Evolutionary conservation across 1,140 invertebrate species (phyloP), one percentile per base, ranked within the genome.

Genomic region (Nautilus pompilius): DNA sequence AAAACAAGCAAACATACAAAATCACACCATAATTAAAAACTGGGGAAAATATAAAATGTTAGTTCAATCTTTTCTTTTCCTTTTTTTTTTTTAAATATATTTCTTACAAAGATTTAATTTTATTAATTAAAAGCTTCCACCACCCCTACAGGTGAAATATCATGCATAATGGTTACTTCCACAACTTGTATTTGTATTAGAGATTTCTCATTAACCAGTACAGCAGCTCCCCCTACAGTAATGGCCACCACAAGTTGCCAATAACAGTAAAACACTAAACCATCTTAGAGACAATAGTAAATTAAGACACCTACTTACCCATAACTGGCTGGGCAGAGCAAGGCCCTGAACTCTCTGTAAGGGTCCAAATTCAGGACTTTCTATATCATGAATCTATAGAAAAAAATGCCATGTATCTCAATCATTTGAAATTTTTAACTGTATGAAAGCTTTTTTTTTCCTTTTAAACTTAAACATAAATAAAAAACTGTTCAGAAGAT

Each of bases 291-390:
- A 22, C 5, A 17, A 51, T 30, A 3, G 55, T 24, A 49, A 33
- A 10, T 24, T 5, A 17, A 56, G 10, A 20, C 48, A 57, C 24
- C 22, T n/a, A 69, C 65, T 71, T 75, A 87, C 84, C 20, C 87
- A 73, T 58, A 94, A 85, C 32, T 89, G 89, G 60, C 76, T 85
- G 0, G 95, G 95, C 58, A 97, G 74, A 0, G 93, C 90, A 0
- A 97, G 86, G 0, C 93, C 95, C 84, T 98, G 95, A 72, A 97
- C 90, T 71, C 95, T 85, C 74, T 92, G 91, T n/a, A 95, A 78
- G 17, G 82, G 76, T 3, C 87, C 86, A 60, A 86, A 84, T 26
- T 86, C 81, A 5, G 86, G 65, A 65, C 65, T 83, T 24, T 87
- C 74, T 26, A 93, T 77, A 77, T 88, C 85, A 72, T 93, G 90